Evolutionary conservation across 2,888 invertebrate genomes (phyloP), one percentile per base, ranked within the genome.

Genomic region (Rhaphigaster nebulosa): DNA sequence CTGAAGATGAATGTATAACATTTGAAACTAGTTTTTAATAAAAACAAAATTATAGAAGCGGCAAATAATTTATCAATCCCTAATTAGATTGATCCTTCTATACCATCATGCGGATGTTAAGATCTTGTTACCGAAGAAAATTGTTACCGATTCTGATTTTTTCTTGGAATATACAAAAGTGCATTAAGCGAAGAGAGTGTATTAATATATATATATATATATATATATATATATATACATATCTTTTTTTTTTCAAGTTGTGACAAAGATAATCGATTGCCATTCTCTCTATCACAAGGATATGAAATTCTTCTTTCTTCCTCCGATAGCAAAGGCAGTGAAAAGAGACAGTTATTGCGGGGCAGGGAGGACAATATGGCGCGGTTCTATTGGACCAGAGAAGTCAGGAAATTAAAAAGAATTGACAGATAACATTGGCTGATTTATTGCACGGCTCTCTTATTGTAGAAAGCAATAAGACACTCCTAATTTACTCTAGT

Each of bases 331-430:
- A 65, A 65, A 65, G 65, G 29, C 65, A 65, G 15, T 20, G 26
- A 13, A 29, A 60, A 10, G 26, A n/a, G 65, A 13, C 29, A 29
- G 65, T 60, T 60, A 60, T 60, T 60, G 65, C n/a, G 65, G 4
- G 12, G 13, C 2, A 29, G 65, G 29, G 65, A 15, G 15, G 3
- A 65, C 65, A 65, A 65, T 65, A 65, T 29, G 65, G 29, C 65
- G 29, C 29, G 13, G 29, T 29, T 29, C 65, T 65, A 65, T 65
- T 65, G 65, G 29, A 29, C 65, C 65, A 29, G 5, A 29, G 29
- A 29, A 29, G 65, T 29, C 65, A 65, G 65, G 65, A 65, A 65
- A 65, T 65, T 65, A 65, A 65, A 65, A 65, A 65, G 65, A 65
- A 65, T 65, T 65, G 65, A 29, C 65, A 29, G 65, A 29, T 15